Evolutionary conservation across 2,888 invertebrate species (phyloP), one percentile per base, ranked within the genome.

Genomic region (Caenorhabditis sulstoni): DNA sequence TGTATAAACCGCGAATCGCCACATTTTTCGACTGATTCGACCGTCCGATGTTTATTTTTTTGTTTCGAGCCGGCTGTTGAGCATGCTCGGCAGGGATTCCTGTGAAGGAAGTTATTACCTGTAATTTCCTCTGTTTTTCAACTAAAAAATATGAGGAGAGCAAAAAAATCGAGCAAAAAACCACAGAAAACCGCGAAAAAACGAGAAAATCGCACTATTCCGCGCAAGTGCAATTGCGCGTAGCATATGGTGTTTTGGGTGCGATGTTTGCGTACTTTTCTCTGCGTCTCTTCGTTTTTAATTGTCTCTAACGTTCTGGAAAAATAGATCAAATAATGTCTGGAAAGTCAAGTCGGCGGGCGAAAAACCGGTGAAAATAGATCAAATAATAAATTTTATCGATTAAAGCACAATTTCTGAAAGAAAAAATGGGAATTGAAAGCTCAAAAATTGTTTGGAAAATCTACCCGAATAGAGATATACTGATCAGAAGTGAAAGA

Each of bases 81-180:
- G 37, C 57, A 57, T 57, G 20, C 35, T 47, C 44, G 9, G 18
- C 58, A 49, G 7, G 29, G 47, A 71, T 64, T 73, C 73, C 58
- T 44, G 29, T 64, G 45, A 1, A 50, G 79, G 67, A 74, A 65
- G 39, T 73, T 73, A 64, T 79, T 79, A 79, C 79, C 79, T 79
- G 73, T 16, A 37, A 22, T 39, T 5, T 7, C 7, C 7, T 29
- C 3, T 29, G 7, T 29, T 29, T 29, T 29, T 29, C 4, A 29
- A n/a, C n/a, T n/a, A n/a, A n/a, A n/a, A n/a, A n/a, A n/a, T n/a
- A n/a, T n/a, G n/a, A n/a, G n/a, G n/a, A n/a, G n/a, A n/a, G n/a
- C n/a, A n/a, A n/a, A n/a, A n/a, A n/a, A n/a, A n/a, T n/a, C n/a
- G n/a, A n/a, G n/a, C n/a, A n/a, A 39, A 39, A 45, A 47, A 16